Percentiles rank a stretch among this genome's conserved stretches.
Conservation (phyloP, 2,888 invertebrate species). For the Napeogenes inachia region DNA sequence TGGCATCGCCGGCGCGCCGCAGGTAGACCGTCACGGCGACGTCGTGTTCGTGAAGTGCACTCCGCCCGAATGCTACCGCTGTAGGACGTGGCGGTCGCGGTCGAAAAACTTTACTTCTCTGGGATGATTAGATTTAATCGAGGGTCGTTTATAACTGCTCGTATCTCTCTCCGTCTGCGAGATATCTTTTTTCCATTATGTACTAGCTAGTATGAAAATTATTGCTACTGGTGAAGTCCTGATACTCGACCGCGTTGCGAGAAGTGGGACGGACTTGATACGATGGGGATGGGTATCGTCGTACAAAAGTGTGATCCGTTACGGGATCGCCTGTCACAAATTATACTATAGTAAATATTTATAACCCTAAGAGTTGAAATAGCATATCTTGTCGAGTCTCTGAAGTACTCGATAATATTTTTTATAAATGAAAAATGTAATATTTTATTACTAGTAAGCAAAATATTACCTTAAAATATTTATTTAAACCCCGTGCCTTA, state of each 20-base stretch:
- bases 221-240: background rate
- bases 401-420: too few species aligned
- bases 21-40: slow-evolving; percentile 17
- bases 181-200: too few species aligned
- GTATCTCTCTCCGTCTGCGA: too few species aligned
- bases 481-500: slow-evolving; percentile 12
- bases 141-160: too few species aligned
- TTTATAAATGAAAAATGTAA: slow-evolving; percentile 8
- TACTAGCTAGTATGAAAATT: background rate
- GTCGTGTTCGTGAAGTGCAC: background rate
- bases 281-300: background rate
- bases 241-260: background rate
- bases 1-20: slow-evolving; percentile 32
- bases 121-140: too few species aligned
- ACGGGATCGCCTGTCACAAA: slow-evolving; percentile 5
- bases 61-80: too few species aligned
- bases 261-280: background rate
- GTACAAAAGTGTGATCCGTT: background rate
- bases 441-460: slow-evolving; percentile 12
- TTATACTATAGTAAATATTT: background rate
- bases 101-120: background rate
- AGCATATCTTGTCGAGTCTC: background rate
- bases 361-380: too few species aligned
- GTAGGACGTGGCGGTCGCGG: background rate
- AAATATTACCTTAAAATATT: slow-evolving; percentile 11